Conservation (phyloP, 2,888 invertebrate species). For the Orchesellides sinensis region DNA sequence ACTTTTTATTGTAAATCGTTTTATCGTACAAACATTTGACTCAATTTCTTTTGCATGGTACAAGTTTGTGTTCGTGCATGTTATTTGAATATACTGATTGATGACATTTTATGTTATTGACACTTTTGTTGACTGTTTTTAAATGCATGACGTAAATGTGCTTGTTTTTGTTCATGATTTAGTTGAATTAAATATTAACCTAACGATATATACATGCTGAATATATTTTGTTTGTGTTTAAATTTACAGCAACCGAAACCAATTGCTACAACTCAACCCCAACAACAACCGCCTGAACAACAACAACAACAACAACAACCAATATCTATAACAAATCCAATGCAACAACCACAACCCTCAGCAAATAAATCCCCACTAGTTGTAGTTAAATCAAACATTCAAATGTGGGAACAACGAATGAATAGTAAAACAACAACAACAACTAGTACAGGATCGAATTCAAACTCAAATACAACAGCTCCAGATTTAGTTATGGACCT, state of each 20-base stretch:
- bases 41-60: too few relatives aligned
- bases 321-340: not conserved
- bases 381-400: constrained; percentile 30
- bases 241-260: not conserved
- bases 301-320: not conserved
- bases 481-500: constrained; percentile 91
- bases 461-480: constrained; percentile 78
- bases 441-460: not conserved
- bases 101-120: too few relatives aligned
- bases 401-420: constrained; percentile 16
- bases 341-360: too few relatives aligned
- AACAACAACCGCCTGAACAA: not conserved
- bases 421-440: not conserved
- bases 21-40: too few relatives aligned
- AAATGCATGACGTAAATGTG: too few relatives aligned
- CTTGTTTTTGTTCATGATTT: too few relatives aligned
- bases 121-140: too few relatives aligned
- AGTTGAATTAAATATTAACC: too few relatives aligned
- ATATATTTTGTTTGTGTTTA: not conserved
- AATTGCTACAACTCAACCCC: not conserved
- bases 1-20: too few relatives aligned
- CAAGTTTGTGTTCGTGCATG: too few relatives aligned
- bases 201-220: too few relatives aligned
- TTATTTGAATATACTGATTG: too few relatives aligned
- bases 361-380: not conserved